These are phyloP conservation scores for Montipora cactus DNA, from an alignment of 64 coral and sea anemone species.

Conservation along the genomic window DNA sequence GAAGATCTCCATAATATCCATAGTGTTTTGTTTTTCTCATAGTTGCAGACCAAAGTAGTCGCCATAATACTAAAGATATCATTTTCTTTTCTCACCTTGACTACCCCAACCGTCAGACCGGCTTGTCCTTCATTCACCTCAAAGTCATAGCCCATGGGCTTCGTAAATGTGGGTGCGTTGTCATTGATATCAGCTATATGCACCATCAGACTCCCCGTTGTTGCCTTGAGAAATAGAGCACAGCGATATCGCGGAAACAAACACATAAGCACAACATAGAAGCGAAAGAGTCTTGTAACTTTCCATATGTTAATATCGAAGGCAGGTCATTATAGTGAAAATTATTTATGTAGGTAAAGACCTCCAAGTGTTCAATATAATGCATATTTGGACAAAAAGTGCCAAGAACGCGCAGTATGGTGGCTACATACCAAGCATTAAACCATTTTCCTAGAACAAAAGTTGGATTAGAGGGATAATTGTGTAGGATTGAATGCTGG, in stretches of 20 bases:
- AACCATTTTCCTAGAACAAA: too few relatives aligned
- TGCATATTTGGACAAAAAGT: too few relatives aligned
- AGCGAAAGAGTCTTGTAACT: neutral
- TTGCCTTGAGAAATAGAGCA: slow-evolving; percentile 37
- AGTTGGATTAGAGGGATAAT: too few relatives aligned
- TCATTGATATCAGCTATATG: slow-evolving; percentile 80
- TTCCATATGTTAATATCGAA: neutral
- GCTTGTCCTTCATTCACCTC: slow-evolving; percentile 77
- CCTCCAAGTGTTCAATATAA: neutral
- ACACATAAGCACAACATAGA: neutral
- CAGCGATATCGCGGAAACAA: neutral
- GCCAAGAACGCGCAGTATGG: too few relatives aligned
- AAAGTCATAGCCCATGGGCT: slow-evolving; percentile 76
- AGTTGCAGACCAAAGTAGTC: too few relatives aligned
- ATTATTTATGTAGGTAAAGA: too few relatives aligned
- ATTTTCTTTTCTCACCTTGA: slow-evolving; percentile 39
- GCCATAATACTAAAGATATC: neutral
- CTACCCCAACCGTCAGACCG: slow-evolving; percentile 75
- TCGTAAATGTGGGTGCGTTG: slow-evolving; percentile 74
- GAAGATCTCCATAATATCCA: too few relatives aligned
- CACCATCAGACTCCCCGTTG: slow-evolving; percentile 52
- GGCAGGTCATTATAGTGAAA: too few relatives aligned
- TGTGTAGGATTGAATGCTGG: too few relatives aligned
- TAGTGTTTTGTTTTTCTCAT: too few relatives aligned
- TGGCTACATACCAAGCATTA: too few relatives aligned